Base-by-base conservation (phyloP, 2,888 invertebrate species). In the Sicus ferrugineus region DNA sequence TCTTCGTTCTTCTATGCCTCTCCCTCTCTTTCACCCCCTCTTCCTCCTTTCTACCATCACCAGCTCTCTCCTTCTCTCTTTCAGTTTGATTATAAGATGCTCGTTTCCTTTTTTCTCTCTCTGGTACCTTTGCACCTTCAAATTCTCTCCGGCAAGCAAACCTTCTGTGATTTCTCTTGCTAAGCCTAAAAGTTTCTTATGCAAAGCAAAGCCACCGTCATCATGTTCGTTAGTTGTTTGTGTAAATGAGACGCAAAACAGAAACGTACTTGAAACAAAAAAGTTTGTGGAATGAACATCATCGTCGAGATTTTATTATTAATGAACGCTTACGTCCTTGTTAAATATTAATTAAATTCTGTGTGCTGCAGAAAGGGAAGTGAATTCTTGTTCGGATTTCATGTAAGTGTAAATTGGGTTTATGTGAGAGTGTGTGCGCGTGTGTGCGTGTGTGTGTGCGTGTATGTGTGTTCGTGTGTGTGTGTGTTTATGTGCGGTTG, bases 321-420 rank as follows among this genome's bases (percentile, higher is more conserved):
- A 48, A 58, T 59, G 67, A 67, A 67, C 73, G 76, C 75, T 77
- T 77, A 75, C 77, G 75, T 76, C 75, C 78, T 76, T 80, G 81
- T 80, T 81, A 79, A 81, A 81, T 80, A 80, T 80, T 80, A 80
- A 80, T 80, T 80, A 80, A 80, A 80, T 79, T 78, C 73, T 76
- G 72, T 74, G 59, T 56, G 26, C 16, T 23, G 14, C 3, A 46
- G 46, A 46, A 9, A 46, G 16, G 28, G 4, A 3, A 2, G 23
- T 54, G 14, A 4, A 3, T 42, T 42, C 42, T 42, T 42, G 14
- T 14, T 14, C 11, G 16, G 4, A 42, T 42, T 38, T 38, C 38
- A 38, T 38, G 11, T 6, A 3, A n/a, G 9, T 9, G 1, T 16
- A n/a, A 3, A n/a, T 42, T 42, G 42, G 52, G 3, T 54, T 3